Base-by-base conservation (phyloP, 2,113 vertebrate species). In the Opisthocomus hoazin region DNA sequence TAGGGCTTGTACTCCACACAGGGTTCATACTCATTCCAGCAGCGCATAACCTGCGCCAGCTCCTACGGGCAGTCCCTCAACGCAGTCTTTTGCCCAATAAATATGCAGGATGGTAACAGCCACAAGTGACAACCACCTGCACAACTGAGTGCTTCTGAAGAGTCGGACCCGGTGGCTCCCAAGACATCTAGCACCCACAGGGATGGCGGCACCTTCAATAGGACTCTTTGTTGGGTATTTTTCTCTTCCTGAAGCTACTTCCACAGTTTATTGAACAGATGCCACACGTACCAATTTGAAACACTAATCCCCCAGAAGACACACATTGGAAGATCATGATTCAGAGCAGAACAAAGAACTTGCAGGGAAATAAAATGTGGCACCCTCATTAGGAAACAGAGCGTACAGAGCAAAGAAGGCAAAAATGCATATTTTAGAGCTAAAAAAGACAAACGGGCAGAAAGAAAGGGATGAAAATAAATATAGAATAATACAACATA, bases 291-390 rank as follows among this genome's bases (percentile, higher is more conserved):
- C 21, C 69, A 60, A 5, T 71, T n/a, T 89, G 89, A 92, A 92
- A 79, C 60, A 41, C 24, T 79, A 82, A 92, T 82, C 61, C 74
- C 87, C 43, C 94, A 56, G 43, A 92, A 95, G 89, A 58, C 39
- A 71, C 0, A 2, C 30, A 3, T 0, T 74, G 87, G 80, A 70
- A 81, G 51, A 93, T 89, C 87, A 75, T 4, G 56, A 78, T 41
- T 84, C 87, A 91, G 56, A 91, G 51, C 51, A 94, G 60, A 96
- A 92, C 46, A 87, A 96, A 91, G 73, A 81, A 89, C 4, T 92
- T 64, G 10, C 18, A 93, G 26, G 37, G 15, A 10, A 22, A 60
- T 64, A 80, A 69, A 73, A 19, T 11, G 45, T 18, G 64, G 56
- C 16, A 48, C 6, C 5, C 24, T 87, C 56, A 43, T 94, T 64